Conservation (phyloP, 1,140 invertebrate species). For the Littorina saxatilis region DNA sequence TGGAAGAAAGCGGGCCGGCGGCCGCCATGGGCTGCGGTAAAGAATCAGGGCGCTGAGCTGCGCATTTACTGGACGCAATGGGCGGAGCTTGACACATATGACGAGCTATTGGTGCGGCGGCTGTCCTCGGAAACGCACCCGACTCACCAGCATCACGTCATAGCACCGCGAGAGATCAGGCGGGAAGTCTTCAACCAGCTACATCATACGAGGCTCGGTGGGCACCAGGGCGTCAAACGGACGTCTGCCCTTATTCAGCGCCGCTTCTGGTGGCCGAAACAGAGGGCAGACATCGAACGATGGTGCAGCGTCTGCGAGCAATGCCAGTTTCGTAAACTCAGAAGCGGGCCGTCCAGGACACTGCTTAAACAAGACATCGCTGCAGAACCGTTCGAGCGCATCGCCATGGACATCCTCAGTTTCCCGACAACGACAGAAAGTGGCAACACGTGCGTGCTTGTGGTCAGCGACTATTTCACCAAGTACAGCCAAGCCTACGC, state of each 20-base stretch:
- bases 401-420: constrained; percentile 69
- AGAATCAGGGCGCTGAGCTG: background rate
- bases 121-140: background rate
- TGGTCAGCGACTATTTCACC: constrained; percentile 65
- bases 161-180: constrained; percentile 4
- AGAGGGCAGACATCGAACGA: background rate
- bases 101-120: constrained; percentile 13
- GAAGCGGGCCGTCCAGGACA: constrained; percentile 8
- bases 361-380: constrained; percentile 36
- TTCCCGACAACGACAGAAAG: constrained; percentile 52
- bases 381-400: constrained; percentile 52
- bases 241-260: constrained; percentile 27
- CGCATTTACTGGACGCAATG: constrained; percentile 33
- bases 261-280: constrained; percentile 32
- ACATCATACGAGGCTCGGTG: constrained; percentile 30
- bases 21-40: constrained; percentile 17
- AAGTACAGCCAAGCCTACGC: constrained; percentile 61
- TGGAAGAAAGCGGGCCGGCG: background rate
- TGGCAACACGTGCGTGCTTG: constrained; percentile 62
- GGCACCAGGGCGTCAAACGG: constrained; percentile 41
- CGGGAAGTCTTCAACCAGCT: constrained; percentile 21
- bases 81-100: background rate
- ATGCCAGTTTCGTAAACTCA: constrained; percentile 4
- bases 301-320: background rate
- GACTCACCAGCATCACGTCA: background rate